Conservation (phyloP, 2,797 vertebrate genomes). For the Clangula hyemalis region DNA sequence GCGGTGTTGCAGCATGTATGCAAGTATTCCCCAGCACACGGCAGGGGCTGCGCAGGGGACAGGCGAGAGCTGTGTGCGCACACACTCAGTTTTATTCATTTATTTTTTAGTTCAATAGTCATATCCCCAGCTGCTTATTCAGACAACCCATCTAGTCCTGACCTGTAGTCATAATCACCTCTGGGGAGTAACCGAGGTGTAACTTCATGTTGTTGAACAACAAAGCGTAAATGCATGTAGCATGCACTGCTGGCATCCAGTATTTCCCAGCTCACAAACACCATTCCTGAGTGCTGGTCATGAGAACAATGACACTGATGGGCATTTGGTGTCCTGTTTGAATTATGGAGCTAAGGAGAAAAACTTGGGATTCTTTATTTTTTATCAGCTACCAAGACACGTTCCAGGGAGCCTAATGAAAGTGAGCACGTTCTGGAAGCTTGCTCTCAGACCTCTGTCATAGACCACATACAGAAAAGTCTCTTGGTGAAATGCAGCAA, state of each 20-base stretch:
- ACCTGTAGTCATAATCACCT: constrained; percentile 15
- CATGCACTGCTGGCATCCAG: background rate
- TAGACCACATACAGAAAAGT: background rate
- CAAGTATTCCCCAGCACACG: constrained; percentile 39
- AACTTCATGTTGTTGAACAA: background rate
- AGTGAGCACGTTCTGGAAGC: fast-evolving
- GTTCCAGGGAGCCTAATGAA: background rate
- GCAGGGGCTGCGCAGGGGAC: background rate
- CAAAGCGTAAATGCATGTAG: background rate
- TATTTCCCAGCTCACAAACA: background rate
- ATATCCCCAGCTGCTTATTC: constrained; percentile 42
- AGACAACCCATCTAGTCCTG: background rate
- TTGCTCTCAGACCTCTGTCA: background rate
- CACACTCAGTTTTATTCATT: constrained; percentile 21
- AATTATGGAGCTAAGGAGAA: background rate
- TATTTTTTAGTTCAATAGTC: background rate
- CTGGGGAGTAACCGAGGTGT: constrained; percentile 3
- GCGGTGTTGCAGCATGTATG: constrained; percentile 72
- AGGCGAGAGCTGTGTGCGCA: background rate
- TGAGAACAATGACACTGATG: fast-evolving
- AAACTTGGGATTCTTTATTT: background rate
- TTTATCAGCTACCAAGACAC: background rate
- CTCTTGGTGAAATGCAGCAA: background rate
- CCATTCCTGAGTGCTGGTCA: background rate
- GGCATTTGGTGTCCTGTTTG: background rate